Percentiles rank a stretch among this genome's conserved stretches.
These are phyloP conservation scores for Lepus oiostolus DNA, from an alignment of 2,797 vertebrate genomes.

Conservation along the genomic window DNA sequence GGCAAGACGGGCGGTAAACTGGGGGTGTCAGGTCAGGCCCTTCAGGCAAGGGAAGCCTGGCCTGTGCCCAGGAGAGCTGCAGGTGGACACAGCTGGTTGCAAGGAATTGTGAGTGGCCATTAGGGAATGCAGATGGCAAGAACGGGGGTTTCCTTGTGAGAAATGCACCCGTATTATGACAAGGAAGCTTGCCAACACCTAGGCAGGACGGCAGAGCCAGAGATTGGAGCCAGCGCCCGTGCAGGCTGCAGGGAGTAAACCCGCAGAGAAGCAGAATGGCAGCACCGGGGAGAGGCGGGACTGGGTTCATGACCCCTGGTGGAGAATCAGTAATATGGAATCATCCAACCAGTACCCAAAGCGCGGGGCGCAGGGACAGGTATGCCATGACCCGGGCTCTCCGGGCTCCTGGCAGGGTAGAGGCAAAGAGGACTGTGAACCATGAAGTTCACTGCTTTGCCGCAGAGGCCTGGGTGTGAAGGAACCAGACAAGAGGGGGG, in stretches of 20 bases:
- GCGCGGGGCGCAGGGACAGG: background rate
- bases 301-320: background rate
- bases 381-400: accelerated
- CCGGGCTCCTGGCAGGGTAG: background rate
- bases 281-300: background rate
- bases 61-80: background rate
- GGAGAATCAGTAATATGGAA: background rate
- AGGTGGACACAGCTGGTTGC: background rate
- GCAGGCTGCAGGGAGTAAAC: background rate
- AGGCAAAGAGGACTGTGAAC: background rate
- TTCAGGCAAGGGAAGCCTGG: background rate
- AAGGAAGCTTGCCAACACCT: background rate
- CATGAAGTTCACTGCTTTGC: background rate
- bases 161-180: background rate
- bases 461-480: background rate
- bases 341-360: background rate
- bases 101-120: background rate
- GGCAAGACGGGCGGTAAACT: background rate
- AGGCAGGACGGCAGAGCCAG: background rate
- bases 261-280: background rate
- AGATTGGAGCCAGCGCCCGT: background rate
- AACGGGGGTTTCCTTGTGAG: background rate
- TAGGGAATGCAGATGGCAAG: background rate
- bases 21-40: background rate
- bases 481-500: background rate